Percentiles rank a stretch among this genome's conserved stretches.
phyloP scores from a whole-genome alignment of 1,140 invertebrate genomes.

The Dinothrombium tinctorium region DNA sequence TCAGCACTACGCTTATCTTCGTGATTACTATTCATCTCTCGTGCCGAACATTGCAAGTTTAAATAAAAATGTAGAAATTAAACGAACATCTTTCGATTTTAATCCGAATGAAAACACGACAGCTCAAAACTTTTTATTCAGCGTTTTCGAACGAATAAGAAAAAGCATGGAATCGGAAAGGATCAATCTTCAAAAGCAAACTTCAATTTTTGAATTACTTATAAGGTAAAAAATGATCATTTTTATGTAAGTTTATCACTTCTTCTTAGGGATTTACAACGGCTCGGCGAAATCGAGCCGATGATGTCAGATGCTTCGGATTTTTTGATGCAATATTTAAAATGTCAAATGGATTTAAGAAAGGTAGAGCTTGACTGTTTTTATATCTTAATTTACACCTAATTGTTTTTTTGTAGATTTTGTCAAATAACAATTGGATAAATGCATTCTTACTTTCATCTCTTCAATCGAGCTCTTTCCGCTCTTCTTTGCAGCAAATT shows the following conservation, averaged over 20 bases:
- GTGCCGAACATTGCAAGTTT: conserved; percentile 48
- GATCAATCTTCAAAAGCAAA: conserved; percentile 4
- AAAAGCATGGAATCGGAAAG: conserved; percentile 1
- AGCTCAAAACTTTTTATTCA: conserved; percentile 9
- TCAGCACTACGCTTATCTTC: conserved; percentile 78
- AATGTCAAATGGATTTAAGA: conserved; percentile 24
- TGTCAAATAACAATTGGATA: conserved; percentile 17
- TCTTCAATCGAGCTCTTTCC: conserved; percentile 10
- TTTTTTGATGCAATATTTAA: conserved; percentile 57
- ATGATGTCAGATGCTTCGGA: conserved; percentile 53
- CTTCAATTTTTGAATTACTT: conserved; percentile 7
- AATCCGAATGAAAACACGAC: conserved; percentile 7
- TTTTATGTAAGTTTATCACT: background rate
- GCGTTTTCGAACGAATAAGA: conserved; percentile 9
- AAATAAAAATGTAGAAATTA: background rate
- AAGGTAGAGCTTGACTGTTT: conserved; percentile 18
- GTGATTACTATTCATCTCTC: conserved; percentile 74
- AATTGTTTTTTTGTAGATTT: conserved; percentile 12
- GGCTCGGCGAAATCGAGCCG: conserved; percentile 60
- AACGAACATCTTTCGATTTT: background rate
- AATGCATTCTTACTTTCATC: conserved; percentile 15
- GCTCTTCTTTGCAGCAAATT: conserved; percentile 14
- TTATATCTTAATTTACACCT: background rate
- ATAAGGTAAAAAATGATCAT: conserved; percentile 15
- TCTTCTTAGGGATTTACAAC: conserved; percentile 20